These are phyloP conservation scores for Palythoa grandiflora DNA, from an alignment of 92 coral and sea anemone genomes.

Conservation along the genomic window DNA sequence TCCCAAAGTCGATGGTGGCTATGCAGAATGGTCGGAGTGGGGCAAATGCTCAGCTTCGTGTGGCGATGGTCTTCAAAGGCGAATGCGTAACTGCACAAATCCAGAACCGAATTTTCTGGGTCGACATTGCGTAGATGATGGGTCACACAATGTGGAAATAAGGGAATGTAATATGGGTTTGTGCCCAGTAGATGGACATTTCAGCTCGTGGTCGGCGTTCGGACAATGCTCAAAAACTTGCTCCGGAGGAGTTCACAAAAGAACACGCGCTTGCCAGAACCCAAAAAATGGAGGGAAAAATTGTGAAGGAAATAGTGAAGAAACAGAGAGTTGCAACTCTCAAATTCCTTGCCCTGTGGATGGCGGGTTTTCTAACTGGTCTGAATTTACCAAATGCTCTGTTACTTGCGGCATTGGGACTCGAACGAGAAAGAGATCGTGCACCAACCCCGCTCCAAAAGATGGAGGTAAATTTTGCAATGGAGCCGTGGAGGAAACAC, in stretches of 20 bases:
- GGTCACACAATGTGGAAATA: conserved; percentile 17
- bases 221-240: conserved; percentile 37
- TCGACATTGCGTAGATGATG: conserved; percentile 31
- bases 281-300: conserved; percentile 35
- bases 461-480: conserved; percentile 31
- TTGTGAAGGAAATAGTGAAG: conserved; percentile 31
- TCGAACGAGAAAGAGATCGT: conserved; percentile 12
- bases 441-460: conserved; percentile 38
- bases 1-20: conserved; percentile 25
- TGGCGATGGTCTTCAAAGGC: conserved; percentile 13
- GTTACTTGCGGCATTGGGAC: conserved; percentile 41
- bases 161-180: not conserved
- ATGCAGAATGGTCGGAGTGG: conserved; percentile 37
- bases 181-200: conserved; percentile 41
- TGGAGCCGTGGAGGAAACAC: conserved; percentile 15
- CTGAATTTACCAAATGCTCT: conserved; percentile 32
- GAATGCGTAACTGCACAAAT: conserved; percentile 36
- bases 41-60: conserved; percentile 21
- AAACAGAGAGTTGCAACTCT: conserved; percentile 32
- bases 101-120: conserved; percentile 40
- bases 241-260: conserved; percentile 40
- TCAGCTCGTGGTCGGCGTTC: conserved; percentile 27
- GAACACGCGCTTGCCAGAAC: conserved; percentile 33
- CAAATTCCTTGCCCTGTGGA: conserved; percentile 17
- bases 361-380: conserved; percentile 37